These are phyloP conservation scores for Morpho helenor DNA, from an alignment of 2,888 invertebrate genomes.

Conservation along the genomic window DNA sequence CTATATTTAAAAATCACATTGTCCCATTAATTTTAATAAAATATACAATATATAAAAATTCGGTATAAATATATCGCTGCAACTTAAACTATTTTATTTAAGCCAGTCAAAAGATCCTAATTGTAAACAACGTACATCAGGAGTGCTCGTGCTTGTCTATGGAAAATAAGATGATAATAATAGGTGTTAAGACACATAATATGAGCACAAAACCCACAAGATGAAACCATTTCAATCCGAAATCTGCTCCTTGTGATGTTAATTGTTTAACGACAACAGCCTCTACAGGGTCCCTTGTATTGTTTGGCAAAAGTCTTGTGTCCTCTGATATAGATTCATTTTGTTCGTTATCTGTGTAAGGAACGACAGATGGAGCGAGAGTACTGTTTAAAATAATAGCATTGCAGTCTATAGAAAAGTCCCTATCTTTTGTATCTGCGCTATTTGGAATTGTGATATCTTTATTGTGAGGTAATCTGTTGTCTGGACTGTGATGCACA, in stretches of 20 bases:
- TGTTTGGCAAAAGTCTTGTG: conserved; percentile 60
- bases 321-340: conserved; percentile 58
- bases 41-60: conserved; percentile 29
- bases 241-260: conserved; percentile 88
- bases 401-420: conserved; percentile 68
- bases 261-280: conserved; percentile 76
- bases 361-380: conserved; percentile 53
- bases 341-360: conserved; percentile 57
- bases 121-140: conserved; percentile 42
- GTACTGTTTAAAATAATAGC: conserved; percentile 66
- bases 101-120: conserved; percentile 34
- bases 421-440: conserved; percentile 37
- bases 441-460: conserved; percentile 24
- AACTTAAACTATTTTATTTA: conserved; percentile 58
- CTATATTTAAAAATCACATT: conserved; percentile 53
- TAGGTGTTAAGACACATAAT: conserved; percentile 84
- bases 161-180: conserved; percentile 75
- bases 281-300: conserved; percentile 57
- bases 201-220: conserved; percentile 83
- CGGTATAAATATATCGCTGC: conserved; percentile 36
- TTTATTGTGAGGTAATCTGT: conserved; percentile 26
- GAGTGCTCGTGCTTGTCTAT: conserved; percentile 57
- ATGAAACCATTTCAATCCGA: conserved; percentile 88
- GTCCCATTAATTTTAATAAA: conserved; percentile 40
- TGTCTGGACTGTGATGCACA: conserved; percentile 37